A percentile compares a stretch with the other conserved stretches of the same genome.
Evolutionary conservation across 2,888 invertebrate species (phyloP).

Genomic region (Chydorus sphaericus): DNA sequence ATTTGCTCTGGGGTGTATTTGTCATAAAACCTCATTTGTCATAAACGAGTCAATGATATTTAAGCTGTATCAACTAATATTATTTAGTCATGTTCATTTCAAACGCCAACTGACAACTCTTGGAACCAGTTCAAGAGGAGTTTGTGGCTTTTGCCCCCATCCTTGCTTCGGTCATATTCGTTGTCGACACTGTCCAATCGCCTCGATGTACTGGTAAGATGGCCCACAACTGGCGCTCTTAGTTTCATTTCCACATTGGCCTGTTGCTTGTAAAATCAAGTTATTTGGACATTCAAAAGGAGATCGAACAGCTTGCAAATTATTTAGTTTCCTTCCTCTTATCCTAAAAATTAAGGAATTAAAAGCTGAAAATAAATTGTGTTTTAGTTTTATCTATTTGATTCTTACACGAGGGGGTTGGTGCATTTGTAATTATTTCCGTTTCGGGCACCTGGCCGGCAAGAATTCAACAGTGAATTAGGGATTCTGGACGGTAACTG

Average conservation of each 20-base stretch:
- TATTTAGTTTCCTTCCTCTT: not conserved
- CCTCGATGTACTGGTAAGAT: not conserved
- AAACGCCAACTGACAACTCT: no score
- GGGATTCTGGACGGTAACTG: not conserved
- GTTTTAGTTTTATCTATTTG: not conserved
- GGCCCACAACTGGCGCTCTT: not conserved
- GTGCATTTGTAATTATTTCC: slow-evolving; percentile 12
- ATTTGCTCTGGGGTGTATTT: no score
- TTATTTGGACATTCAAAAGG: not conserved
- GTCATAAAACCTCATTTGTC: no score
- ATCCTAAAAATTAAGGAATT: no score
- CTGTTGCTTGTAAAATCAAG: not conserved
- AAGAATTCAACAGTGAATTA: not conserved
- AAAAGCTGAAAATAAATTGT: no score
- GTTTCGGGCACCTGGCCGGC: not conserved
- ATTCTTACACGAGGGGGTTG: slow-evolving; percentile 8
- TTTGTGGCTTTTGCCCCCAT: no score
- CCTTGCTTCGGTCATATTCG: no score
- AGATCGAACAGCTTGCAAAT: not conserved
- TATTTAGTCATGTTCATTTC: no score
- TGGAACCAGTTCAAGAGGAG: no score
- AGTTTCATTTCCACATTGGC: not conserved
- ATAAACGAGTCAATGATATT: no score
- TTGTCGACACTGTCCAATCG: not conserved
- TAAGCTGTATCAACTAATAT: no score